Percentiles rank a stretch among this genome's conserved stretches.
These are phyloP conservation scores for Varanus komodoensis DNA, from an alignment of 2,113 vertebrate species.

Conservation along the genomic window DNA sequence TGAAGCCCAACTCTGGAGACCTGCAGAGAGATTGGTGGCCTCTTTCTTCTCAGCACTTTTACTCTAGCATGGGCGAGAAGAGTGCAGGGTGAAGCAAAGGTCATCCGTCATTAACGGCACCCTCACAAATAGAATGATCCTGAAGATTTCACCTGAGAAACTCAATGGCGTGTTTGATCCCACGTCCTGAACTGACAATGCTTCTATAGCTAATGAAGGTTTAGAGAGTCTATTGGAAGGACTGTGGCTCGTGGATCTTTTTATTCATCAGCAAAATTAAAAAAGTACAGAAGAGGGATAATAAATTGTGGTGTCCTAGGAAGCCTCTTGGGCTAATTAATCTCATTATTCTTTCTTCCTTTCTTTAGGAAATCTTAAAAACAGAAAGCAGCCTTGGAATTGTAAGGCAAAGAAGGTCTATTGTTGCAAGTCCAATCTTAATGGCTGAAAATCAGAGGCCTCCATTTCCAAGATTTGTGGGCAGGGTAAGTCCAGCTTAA, in stretches of 20 bases:
- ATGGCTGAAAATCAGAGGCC: conserved; percentile 94
- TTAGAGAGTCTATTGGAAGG: conserved; percentile 42
- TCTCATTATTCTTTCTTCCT: conserved; percentile 47
- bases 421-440: conserved; percentile 88
- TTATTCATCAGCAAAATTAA: neutral
- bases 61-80: neutral
- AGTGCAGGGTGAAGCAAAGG: neutral
- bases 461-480: conserved; percentile 88
- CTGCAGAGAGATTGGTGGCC: neutral
- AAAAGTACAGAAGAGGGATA: neutral
- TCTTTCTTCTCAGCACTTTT: neutral
- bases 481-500: conserved; percentile 85
- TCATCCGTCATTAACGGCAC: conserved; percentile 3
- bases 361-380: conserved; percentile 85
- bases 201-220: conserved; percentile 43
- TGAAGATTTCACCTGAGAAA: conserved; percentile 40
- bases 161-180: conserved; percentile 37
- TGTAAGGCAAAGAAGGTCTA: conserved; percentile 88
- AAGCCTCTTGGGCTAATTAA: neutral
- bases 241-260: conserved; percentile 18
- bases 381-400: conserved; percentile 77
- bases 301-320: neutral
- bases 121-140: conserved; percentile 16
- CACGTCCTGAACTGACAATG: conserved; percentile 29
- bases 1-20: no score